Base-by-base conservation (phyloP, 2,113 vertebrate species). In the Alligator sinensis region DNA sequence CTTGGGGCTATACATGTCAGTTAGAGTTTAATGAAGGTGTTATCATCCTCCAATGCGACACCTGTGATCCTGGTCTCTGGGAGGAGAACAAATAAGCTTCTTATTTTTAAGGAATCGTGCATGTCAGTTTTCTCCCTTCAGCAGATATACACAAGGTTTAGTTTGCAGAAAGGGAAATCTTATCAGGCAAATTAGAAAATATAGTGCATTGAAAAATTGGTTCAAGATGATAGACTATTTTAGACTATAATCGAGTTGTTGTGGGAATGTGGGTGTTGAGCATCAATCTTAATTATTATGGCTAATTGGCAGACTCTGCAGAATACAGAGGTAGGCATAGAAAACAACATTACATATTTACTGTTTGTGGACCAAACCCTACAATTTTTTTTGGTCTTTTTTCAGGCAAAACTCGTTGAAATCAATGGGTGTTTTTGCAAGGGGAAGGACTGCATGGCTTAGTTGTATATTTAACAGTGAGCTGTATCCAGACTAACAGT, bases 301-400 rank as follows among this genome's bases (percentile, higher is more conserved):
- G 34, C 66, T 91, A 95, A 92, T 3, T 90, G 24, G 4, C 74
- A 91, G 72, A 27, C 88, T 90, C 82, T 84, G 82, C 30, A 47
- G 4, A 62, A 54, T 54, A 84, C 64, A 77, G 7, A 83, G 6
- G n/a, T 61, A 68, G 17, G 14, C 17, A 92, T 83, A 62, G 64
- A 77, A 57, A 80, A 34, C 15, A 92, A 63, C 30, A 79, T 70
- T 25, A 78, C 1, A 0, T 82, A 88, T 91, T 93, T 93, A 75
- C 59, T 86, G 16, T 85, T 88, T 88, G 75, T 66, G 30, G 9
- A 80, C 18, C 15, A 93, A 91, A 90, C 7, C 62, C 78, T 87
- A n/a, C 47, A 72, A 82, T 91, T 75, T 47, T 47, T 72, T 72
- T 93, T 91, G 62, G 17, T 91, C 47, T 74, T 88, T 82, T 59